These are phyloP conservation scores for Phalacrocorax aristotelis DNA, from an alignment of 2,113 vertebrate genomes.

Conservation along the genomic window DNA sequence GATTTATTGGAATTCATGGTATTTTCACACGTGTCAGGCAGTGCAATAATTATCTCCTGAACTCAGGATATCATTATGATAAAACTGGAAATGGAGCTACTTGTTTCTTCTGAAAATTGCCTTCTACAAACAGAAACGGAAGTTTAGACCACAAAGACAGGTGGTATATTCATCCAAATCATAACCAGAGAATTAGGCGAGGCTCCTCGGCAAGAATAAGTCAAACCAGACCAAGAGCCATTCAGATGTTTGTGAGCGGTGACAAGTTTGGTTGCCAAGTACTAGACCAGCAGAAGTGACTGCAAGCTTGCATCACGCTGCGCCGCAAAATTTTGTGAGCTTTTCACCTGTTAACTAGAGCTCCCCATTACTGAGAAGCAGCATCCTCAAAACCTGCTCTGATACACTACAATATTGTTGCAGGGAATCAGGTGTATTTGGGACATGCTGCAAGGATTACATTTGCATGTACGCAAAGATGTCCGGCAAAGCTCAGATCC, in stretches of 20 bases:
- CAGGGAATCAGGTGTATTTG: background rate
- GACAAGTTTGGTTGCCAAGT: background rate
- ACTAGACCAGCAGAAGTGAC: background rate
- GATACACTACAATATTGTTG: background rate
- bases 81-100: background rate
- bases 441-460: background rate
- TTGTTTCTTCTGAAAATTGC: conserved; percentile 12
- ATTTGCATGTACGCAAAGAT: accelerated
- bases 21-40: background rate
- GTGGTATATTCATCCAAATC: background rate
- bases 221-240: background rate
- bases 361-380: background rate
- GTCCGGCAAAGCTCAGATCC: background rate
- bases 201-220: background rate
- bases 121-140: conserved; percentile 1
- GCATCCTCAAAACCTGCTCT: background rate
- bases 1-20: background rate
- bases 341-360: background rate
- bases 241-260: background rate
- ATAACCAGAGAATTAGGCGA: background rate
- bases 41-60: background rate
- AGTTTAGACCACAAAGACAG: background rate
- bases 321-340: background rate
- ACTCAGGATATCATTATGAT: background rate
- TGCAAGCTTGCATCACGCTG: background rate